A percentile compares a stretch with the other conserved stretches of the same genome.
Evolutionary conservation across 2,113 vertebrate genomes (phyloP).

Genomic region (Odontophorus gujanensis): DNA sequence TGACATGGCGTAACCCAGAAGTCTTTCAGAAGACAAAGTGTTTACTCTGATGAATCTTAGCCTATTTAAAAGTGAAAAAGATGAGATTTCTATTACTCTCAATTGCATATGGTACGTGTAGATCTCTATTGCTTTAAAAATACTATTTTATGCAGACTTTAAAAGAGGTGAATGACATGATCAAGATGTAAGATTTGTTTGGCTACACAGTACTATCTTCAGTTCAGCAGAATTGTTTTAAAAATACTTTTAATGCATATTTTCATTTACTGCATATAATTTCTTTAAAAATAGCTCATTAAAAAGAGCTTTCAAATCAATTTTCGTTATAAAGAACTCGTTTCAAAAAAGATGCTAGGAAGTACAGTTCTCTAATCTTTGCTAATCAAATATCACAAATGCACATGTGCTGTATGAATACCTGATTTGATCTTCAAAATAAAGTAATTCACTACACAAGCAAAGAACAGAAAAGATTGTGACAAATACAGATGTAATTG

Average conservation of each 20-base stretch:
- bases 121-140: background rate
- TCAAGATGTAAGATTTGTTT: background rate
- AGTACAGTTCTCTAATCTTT: slow-evolving; percentile 61
- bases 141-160: background rate
- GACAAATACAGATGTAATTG: slow-evolving; percentile 80
- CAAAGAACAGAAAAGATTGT: slow-evolving; percentile 69
- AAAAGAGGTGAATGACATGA: background rate
- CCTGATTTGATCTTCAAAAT: slow-evolving; percentile 72
- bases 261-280: background rate
- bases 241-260: background rate
- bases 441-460: slow-evolving; percentile 77
- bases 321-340: slow-evolving; percentile 26
- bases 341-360: slow-evolving; percentile 15
- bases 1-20: background rate
- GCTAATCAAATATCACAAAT: slow-evolving; percentile 69
- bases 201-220: background rate
- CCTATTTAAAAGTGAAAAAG: background rate
- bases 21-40: background rate
- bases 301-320: slow-evolving; percentile 46
- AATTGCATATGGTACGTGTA: background rate
- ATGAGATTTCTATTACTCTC: background rate
- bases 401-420: slow-evolving; percentile 55
- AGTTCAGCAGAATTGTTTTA: background rate
- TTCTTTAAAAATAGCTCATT: background rate
- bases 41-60: background rate